Base-by-base conservation (phyloP, 2,113 vertebrate species). In the Brachirus orientalis region DNA sequence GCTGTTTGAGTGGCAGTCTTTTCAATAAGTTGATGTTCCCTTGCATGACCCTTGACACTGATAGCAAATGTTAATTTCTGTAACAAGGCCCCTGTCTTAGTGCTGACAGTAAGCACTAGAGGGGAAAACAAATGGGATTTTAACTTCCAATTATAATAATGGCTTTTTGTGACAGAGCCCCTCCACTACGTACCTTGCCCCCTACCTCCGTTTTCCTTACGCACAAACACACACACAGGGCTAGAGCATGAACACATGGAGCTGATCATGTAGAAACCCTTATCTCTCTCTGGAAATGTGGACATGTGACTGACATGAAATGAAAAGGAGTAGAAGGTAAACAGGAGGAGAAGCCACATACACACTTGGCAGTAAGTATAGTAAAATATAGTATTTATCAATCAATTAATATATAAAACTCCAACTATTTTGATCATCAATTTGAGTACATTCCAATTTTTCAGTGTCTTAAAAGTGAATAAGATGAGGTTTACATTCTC, bases 91-190 rank as follows among this genome's bases (percentile, higher is more conserved):
- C 62, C 55, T 57, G 63, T 76, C 59, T 77, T 68, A 19, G 58
- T 63, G 10, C 35, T 80, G 86, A 86, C 85, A 77, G 86, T 84
- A 75, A 80, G 82, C 82, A 81, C 80, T 75, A 60, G 82, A 75
- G 82, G 75, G 74, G 62, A 69, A 87, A 89, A 90, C 81, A 85
- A 89, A 87, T 88, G 86, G 79, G 83, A 90, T 84, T 90, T 89
- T 90, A 90, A 87, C 69, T 87, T 81, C 84, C 88, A 90, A 89
- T 91, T 91, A 91, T 73, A 89, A 86, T 83, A 89, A 90, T 88
- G 86, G 80, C 55, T 86, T 88, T 84, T 80, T 80, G 64, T 86
- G 87, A 89, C 85, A 86, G 70, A 6, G 72, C 75, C 71, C 63
- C 74, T 63, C 63, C 78, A 80, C 59, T 38, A 77, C 11, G 4